phyloP scores from a whole-genome alignment of 64 coral and sea anemone genomes.

The Hydrozoanthus tunicans region DNA sequence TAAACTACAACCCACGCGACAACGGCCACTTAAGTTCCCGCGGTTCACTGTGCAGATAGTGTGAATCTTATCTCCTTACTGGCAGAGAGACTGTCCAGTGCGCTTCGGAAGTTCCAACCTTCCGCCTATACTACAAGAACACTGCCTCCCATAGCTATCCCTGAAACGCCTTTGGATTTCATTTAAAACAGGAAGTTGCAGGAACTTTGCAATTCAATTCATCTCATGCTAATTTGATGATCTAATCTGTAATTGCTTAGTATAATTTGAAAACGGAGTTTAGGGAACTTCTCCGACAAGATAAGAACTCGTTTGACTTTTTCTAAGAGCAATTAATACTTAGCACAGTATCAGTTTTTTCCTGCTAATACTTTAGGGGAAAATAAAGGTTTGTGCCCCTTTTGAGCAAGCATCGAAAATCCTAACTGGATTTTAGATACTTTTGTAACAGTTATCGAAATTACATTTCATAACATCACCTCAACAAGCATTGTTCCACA shows the following conservation, averaged over 20 bases:
- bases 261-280: too few relatives aligned
- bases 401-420: background rate
- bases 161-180: too few relatives aligned
- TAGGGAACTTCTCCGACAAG: background rate
- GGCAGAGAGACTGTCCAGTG: background rate
- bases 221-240: too few relatives aligned
- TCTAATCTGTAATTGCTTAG: too few relatives aligned
- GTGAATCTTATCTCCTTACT: background rate
- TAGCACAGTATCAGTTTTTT: background rate
- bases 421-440: background rate
- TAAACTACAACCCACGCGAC: too few relatives aligned
- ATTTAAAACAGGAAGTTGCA: too few relatives aligned
- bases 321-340: background rate
- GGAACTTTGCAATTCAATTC: too few relatives aligned
- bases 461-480: background rate
- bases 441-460: background rate
- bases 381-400: background rate
- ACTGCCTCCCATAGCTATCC: too few relatives aligned
- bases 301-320: slow-evolving; percentile 1
- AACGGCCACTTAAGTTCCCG: too few relatives aligned
- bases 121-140: too few relatives aligned
- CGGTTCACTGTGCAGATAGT: background rate
- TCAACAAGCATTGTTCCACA: background rate
- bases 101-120: background rate
- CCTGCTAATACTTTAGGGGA: background rate